phyloP scores from a whole-genome alignment of 2,113 vertebrate genomes.

The Ailurus styani region DNA sequence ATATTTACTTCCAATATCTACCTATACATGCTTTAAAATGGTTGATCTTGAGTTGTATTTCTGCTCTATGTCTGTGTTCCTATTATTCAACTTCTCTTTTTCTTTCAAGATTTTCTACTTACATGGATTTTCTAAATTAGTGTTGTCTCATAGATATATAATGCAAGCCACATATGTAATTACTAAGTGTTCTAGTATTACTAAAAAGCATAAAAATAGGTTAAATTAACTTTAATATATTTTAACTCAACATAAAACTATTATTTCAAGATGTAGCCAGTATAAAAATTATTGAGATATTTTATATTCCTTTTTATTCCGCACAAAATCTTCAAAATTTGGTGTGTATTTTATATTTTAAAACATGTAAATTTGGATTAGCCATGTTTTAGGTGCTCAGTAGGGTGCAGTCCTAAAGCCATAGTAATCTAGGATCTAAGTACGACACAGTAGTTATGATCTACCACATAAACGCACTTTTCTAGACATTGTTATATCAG shows the following conservation, averaged over 20 bases:
- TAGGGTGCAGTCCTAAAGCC: background rate
- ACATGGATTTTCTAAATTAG: background rate
- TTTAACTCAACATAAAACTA: background rate
- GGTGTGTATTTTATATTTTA: background rate
- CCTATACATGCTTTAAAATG: background rate
- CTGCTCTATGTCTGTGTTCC: background rate
- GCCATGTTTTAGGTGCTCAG: background rate
- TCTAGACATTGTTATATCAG: background rate
- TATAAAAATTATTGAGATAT: background rate
- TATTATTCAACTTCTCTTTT: background rate
- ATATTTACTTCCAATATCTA: background rate
- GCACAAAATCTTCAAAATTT: background rate
- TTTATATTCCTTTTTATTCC: background rate
- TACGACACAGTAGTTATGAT: background rate
- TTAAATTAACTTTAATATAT: background rate
- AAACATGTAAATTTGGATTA: background rate
- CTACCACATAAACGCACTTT: background rate
- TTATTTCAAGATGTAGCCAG: background rate
- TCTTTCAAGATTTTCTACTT: background rate
- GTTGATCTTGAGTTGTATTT: background rate
- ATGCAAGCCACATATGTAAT: background rate
- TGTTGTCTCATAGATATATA: background rate
- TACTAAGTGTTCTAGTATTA: background rate
- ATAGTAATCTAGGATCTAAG: background rate
- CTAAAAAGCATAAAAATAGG: background rate